Evolutionary conservation across 23 tunicate genomes (phyloP).

Genomic region (Trididemnum nubilum): DNA sequence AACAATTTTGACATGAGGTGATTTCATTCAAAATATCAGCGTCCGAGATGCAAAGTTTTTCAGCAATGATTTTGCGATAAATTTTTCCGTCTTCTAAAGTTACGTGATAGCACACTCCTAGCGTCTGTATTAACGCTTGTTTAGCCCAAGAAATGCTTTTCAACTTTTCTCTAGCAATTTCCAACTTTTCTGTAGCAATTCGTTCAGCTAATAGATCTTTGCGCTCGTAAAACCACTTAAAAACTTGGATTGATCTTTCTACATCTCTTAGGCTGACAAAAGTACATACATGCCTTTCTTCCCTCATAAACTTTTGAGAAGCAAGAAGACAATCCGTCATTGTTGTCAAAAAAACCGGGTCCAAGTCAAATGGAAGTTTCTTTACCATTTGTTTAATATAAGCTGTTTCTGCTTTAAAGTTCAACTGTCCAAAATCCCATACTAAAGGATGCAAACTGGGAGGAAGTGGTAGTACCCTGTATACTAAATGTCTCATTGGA

Average conservation of each 20-base stretch:
- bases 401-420: constrained; percentile 18
- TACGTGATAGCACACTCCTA: constrained; percentile 69
- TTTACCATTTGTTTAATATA: constrained; percentile 52
- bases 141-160: background rate
- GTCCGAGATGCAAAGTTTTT: background rate
- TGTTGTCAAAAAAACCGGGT: background rate
- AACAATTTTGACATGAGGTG: constrained; percentile 59
- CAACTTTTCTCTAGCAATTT: background rate
- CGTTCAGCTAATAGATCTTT: background rate
- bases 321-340: background rate
- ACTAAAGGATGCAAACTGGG: constrained; percentile 67
- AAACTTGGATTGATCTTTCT: constrained; percentile 37
- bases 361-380: constrained; percentile 11
- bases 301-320: constrained; percentile 38
- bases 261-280: constrained; percentile 61
- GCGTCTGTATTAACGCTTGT: constrained; percentile 43
- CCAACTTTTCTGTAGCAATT: background rate
- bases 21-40: constrained; percentile 40
- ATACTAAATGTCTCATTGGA: constrained; percentile 55
- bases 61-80: constrained; percentile 26
- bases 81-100: constrained; percentile 40
- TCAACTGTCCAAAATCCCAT: constrained; percentile 70
- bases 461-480: constrained; percentile 50
- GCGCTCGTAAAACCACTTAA: constrained; percentile 44
- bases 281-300: constrained; percentile 27